phyloP scores from a whole-genome alignment of 1,140 invertebrate genomes.

The Drosophila murphyi region DNA sequence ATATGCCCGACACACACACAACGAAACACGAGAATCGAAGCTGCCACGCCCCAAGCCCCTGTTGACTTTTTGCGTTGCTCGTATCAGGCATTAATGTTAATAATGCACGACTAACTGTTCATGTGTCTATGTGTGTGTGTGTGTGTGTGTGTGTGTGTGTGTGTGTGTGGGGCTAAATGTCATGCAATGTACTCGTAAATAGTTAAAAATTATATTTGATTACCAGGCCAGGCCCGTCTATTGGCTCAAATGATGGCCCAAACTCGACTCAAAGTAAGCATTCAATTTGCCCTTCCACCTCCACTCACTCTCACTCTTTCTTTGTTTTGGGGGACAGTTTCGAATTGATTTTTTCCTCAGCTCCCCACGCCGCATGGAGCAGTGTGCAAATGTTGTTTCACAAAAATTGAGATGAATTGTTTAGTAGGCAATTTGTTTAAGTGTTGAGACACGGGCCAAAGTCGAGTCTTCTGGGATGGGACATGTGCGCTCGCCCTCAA shows the following conservation, averaged over 20 bases:
- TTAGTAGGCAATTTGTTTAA: slow-evolving; percentile 71
- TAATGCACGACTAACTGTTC: slow-evolving; percentile 41
- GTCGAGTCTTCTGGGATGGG: slow-evolving; percentile 3
- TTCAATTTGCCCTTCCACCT: background rate
- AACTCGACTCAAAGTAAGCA: background rate
- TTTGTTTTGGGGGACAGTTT: slow-evolving; percentile 23
- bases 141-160: background rate
- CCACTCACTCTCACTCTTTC: background rate
- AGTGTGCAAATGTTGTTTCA: slow-evolving; percentile 37
- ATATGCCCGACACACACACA: slow-evolving; percentile 39
- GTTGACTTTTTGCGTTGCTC: slow-evolving; percentile 40
- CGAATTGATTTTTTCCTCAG: slow-evolving; percentile 58
- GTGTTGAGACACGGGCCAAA: slow-evolving; percentile 40
- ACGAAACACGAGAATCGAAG: background rate
- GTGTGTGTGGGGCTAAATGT: slow-evolving; percentile 57
- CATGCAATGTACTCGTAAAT: slow-evolving; percentile 70
- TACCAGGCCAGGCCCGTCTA: slow-evolving; percentile 31
- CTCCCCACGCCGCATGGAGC: background rate
- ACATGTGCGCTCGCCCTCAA: background rate
- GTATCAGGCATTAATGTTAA: slow-evolving; percentile 72
- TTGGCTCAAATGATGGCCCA: slow-evolving; percentile 25
- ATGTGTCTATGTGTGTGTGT: slow-evolving; percentile 23
- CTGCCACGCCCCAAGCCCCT: slow-evolving; percentile 24
- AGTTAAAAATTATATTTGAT: slow-evolving; percentile 82
- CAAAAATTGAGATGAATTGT: slow-evolving; percentile 69